Base-by-base conservation (phyloP, 2,113 vertebrate genomes). In the Daphoenositta chrysoptera region DNA sequence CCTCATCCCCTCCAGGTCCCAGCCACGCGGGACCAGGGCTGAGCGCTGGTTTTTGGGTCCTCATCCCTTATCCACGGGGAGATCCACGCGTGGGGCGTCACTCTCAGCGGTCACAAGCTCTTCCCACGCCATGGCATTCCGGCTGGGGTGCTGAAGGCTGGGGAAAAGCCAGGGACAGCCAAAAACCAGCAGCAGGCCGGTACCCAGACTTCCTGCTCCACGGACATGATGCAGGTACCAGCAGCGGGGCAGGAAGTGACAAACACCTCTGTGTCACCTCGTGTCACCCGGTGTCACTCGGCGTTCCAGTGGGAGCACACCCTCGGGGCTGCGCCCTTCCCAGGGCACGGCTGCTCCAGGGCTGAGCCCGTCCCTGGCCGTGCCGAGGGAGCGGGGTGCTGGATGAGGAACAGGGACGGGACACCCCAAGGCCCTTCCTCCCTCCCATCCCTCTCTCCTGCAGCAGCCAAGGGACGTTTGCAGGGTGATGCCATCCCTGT, bases 291-390 rank as follows among this genome's bases (percentile, higher is more conserved):
- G n/a, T n/a, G n/a, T n/a, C n/a, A n/a, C n/a, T 39, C 7, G 1
- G 35, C 10, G 4, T 26, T 70, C 35, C 48, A 0, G 40, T 0
- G 3, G 26, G 24, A 75, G 30, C 48, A 51, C 44, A 24, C n/a
- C 35, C n/a, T 1, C 0, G 26, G 51, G n/a, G 15, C 75, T 17
- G 16, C 4, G 0, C 14, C 50, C 15, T 39, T 23, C 50, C 64
- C 18, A 3, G 0, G 21, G 56, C 33, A n/a, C 21, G 14, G 33
- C 56, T 15, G 56, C 4, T 3, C 22, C 28, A 11, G 33, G 71
- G 21, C 19, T 3, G 31, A 31, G 56, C 40, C 1, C 1, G 13
- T 7, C 1, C 27, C n/a, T 1, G 3, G 2, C 22, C 47, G 8
- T 1, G 27, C 45, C 40, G 3, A 44, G 58, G 35, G 21, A 42